Evolutionary conservation across 1,140 invertebrate species (phyloP).

Genomic region (Diorhabda carinulata): DNA sequence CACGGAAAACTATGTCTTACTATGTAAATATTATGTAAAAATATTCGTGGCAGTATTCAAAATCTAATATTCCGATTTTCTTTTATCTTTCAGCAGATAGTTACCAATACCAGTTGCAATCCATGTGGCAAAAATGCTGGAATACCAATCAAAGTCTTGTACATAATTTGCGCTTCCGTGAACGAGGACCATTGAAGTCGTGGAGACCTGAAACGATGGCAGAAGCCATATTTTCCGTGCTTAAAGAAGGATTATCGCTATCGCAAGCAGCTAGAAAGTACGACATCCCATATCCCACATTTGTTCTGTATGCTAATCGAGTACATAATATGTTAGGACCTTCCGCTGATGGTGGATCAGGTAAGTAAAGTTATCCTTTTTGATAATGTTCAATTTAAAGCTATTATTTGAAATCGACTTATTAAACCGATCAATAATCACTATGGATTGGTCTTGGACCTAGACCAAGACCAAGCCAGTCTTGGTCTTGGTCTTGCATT

Average conservation of each 20-base stretch:
- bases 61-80: constrained; percentile 8
- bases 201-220: constrained; percentile 93
- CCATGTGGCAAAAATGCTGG: constrained; percentile 93
- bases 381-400: too few species aligned
- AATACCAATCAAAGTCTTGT: constrained; percentile 83
- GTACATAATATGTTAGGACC: constrained; percentile 92
- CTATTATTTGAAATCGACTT: too few species aligned
- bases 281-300: constrained; percentile 91
- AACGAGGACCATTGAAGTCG: constrained; percentile 84
- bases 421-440: too few species aligned
- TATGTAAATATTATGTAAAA: too few species aligned
- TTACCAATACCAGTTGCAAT: constrained; percentile 90
- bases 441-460: too few species aligned
- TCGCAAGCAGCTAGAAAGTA: constrained; percentile 87
- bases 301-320: constrained; percentile 88
- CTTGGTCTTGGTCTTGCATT: too few species aligned
- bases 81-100: constrained; percentile 70
- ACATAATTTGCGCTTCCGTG: constrained; percentile 84
- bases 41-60: too few species aligned
- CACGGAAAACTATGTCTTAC: too few species aligned
- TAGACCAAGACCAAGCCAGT: too few species aligned
- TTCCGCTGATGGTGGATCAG: constrained; percentile 79
- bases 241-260: constrained; percentile 83
- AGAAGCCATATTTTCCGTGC: constrained; percentile 85
- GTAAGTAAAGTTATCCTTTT: constrained; percentile 52